These are phyloP conservation scores for Nematolebias whitei DNA, from an alignment of 2,113 vertebrate species.

Conservation along the genomic window DNA sequence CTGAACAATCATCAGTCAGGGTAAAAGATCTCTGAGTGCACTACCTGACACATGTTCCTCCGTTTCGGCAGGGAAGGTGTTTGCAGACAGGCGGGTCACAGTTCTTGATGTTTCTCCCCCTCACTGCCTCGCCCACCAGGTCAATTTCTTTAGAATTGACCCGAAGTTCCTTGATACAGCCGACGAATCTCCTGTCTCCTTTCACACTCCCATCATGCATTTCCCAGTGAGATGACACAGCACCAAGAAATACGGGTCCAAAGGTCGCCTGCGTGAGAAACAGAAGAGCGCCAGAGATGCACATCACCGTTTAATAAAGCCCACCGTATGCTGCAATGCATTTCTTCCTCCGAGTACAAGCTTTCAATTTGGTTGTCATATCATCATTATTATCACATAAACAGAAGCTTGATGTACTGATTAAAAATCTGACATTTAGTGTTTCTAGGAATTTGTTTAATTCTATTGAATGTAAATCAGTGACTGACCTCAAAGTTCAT, in stretches of 20 bases:
- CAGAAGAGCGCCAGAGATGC: constrained; percentile 28
- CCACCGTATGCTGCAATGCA: constrained; percentile 17
- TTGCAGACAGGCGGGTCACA: constrained; percentile 81
- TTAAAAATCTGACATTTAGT: neutral
- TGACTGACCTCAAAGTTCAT: neutral
- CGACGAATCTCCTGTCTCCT: constrained; percentile 74
- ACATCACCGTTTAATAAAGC: constrained; percentile 29
- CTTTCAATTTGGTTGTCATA: constrained; percentile 8
- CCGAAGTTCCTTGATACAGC: constrained; percentile 85
- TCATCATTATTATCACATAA: constrained; percentile 30
- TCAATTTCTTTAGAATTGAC: constrained; percentile 82
- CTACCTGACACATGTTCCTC: constrained; percentile 86
- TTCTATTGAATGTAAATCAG: neutral
- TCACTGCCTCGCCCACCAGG: constrained; percentile 78
- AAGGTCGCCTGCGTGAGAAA: constrained; percentile 74
- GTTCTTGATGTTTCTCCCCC: constrained; percentile 84
- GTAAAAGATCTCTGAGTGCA: constrained; percentile 17
- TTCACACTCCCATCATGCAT: constrained; percentile 56
- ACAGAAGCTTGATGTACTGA: constrained; percentile 7
- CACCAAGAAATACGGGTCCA: constrained; percentile 84
- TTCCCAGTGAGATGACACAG: constrained; percentile 76
- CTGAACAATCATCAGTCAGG: constrained; percentile 16
- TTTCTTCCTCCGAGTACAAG: constrained; percentile 5
- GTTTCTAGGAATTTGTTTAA: neutral
- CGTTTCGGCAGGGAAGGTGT: constrained; percentile 82